Percentiles rank a stretch among this genome's conserved stretches.
phyloP scores from a whole-genome alignment of 2,113 vertebrate species.

The Osmerus eperlanus region DNA sequence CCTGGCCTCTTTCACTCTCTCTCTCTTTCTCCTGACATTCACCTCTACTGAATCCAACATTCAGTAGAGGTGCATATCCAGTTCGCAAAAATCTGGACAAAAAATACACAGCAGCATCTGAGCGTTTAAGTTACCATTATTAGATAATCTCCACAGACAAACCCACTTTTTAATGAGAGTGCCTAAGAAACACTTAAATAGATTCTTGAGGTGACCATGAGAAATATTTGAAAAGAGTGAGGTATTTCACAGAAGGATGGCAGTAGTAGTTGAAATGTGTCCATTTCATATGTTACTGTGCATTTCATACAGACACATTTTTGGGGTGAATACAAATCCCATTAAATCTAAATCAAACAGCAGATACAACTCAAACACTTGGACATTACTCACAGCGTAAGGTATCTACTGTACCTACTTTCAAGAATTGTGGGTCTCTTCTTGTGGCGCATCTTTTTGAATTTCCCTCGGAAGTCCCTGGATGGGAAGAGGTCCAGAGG shows the following conservation, averaged over 20 bases:
- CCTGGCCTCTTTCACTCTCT: neutral
- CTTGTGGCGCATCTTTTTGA: slow-evolving; percentile 81
- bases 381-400: neutral
- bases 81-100: too few species aligned
- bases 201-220: slow-evolving; percentile 27
- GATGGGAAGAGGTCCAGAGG: slow-evolving; percentile 64
- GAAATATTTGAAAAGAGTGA: slow-evolving; percentile 38
- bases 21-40: neutral
- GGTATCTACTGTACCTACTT: slow-evolving; percentile 76
- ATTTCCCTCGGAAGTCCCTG: slow-evolving; percentile 77
- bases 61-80: too few species aligned
- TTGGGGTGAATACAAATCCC: neutral
- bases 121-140: neutral
- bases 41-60: too few species aligned
- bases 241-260: slow-evolving; percentile 52
- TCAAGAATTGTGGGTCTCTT: slow-evolving; percentile 92
- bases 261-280: slow-evolving; percentile 23
- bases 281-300: neutral
- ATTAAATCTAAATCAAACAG: too few species aligned
- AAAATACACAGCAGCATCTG: neutral
- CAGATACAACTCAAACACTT: neutral
- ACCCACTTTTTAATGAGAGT: slow-evolving; percentile 5
- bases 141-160: neutral
- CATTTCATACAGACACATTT: too few species aligned
- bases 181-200: slow-evolving; percentile 37